Percentiles rank a stretch among this genome's conserved stretches.
Conservation (phyloP, 2,113 vertebrate species). For the Nibea albiflora region DNA sequence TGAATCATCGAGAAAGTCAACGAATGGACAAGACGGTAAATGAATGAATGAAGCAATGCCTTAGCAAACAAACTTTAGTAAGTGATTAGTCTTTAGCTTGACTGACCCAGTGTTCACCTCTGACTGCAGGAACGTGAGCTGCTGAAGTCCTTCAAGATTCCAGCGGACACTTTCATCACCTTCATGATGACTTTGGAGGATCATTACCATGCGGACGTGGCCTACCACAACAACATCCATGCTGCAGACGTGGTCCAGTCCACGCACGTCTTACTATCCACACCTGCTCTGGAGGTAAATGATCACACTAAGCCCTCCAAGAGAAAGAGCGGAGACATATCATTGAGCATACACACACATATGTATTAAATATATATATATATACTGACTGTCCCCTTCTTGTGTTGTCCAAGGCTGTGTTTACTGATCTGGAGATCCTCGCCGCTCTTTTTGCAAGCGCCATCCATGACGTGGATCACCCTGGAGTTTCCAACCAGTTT, state of each 20-base stretch:
- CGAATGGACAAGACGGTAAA: not conserved
- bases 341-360: not conserved
- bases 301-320: not conserved
- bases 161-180: conserved; percentile 88
- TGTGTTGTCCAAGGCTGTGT: conserved; percentile 85
- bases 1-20: not conserved
- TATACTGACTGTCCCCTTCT: conserved; percentile 4
- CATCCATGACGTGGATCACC: conserved; percentile 95
- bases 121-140: conserved; percentile 88
- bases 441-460: conserved; percentile 92
- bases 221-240: conserved; percentile 96
- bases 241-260: conserved; percentile 94
- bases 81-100: not conserved
- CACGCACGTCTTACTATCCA: conserved; percentile 91
- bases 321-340: not conserved
- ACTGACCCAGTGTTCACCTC: conserved; percentile 9
- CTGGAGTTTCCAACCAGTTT: conserved; percentile 94
- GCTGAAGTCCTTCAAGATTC: conserved; percentile 95
- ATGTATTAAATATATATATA: no score
- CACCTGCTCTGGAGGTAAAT: conserved; percentile 90
- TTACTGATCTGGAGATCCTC: conserved; percentile 93
- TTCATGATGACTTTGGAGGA: conserved; percentile 93
- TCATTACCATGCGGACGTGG: conserved; percentile 90
- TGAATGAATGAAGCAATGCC: no score
- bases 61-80: not conserved